Evolutionary conservation across 2,113 vertebrate genomes (phyloP), one percentile per base, ranked within the genome.

Genomic region (Tragelaphus imberbis): DNA sequence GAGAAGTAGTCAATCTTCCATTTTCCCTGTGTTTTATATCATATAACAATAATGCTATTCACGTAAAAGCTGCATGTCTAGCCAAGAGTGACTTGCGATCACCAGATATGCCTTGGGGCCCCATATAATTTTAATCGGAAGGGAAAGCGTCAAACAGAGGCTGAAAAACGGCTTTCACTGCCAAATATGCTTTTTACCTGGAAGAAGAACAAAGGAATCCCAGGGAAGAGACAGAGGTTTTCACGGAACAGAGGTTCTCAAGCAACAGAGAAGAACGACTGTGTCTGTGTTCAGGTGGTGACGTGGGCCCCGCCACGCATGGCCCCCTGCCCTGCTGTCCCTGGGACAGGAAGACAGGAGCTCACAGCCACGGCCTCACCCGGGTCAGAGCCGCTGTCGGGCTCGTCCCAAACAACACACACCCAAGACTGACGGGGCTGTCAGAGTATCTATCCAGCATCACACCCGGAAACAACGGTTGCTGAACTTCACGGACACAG

Each of bases 121-220:
- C 84, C 95, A 0, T 84, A 49, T 61, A 91, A 81, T 88, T 97
- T 79, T 90, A 88, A 79, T 97, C 90, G 65, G 97, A 98, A 92
- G 91, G 97, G 96, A 95, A 63, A 91, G 95, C 93, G 93, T 96
- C 98, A 95, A 92, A 96, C 84, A 21, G 82, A 93, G 91, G 79
- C 86, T 97, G 94, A 91, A 96, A 97, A 96, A 92, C 88, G 92
- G 94, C 84, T 63, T 56, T 17, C 1, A 10, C 82, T 97, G 98
- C 97, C 97, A 97, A 95, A 23, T 53, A 27, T 2, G 92, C 96
- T 88, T 85, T 94, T 94, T 59, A 93, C 97, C 93, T 93, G 97
- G 82, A 97, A 94, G 93, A 75, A 79, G 95, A 85, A 91, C 92
- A 90, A 68, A 90, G 79, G 71, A n/a, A 36, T 71, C 61, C 92